Base-by-base conservation (phyloP, 2,113 vertebrate species). In the Origma solitaria region DNA sequence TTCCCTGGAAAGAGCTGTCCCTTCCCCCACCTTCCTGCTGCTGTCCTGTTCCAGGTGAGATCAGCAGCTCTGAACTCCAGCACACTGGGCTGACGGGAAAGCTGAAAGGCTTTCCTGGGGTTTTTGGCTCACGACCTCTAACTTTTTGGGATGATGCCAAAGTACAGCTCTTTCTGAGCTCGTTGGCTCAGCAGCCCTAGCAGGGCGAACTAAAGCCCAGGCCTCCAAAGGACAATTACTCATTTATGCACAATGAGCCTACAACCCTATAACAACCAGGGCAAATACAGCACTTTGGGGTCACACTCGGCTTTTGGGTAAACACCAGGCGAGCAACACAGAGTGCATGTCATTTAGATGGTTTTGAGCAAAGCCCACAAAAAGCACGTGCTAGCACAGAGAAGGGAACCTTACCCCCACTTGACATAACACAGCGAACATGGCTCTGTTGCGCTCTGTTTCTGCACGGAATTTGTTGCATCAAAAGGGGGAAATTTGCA, bases 111-210 rank as follows among this genome's bases (percentile, higher is more conserved):
- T 88, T 97, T 93, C 77, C 88, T 69, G 57, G 76, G 72, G 79
- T 64, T 97, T 94, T 95, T 94, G 94, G 96, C 96, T 97, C 92
- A 68, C 31, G 15, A 94, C 86, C 90, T 90, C 95, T 76, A 64
- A 84, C 64, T 92, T 75, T 66, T 19, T 93, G 94, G 94, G 76
- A 75, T 7, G 37, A 50, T 88, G 92, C 95, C 94, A 97, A 95
- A 92, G 45, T 75, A 86, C 77, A 84, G 82, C 72, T 92, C 86
- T 94, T 84, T 94, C 90, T 95, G 72, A 45, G 45, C 88, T 47
- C 86, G 57, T 94, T 97, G 95, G 94, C 92, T 96, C 86, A 82
- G 90, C 93, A 88, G 72, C 71, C 80, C 68, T 65, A 57, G 35
- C 51, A 86, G 79, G 42, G 69, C 93, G 88, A 96, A 66, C 80